These are phyloP conservation scores for Plebejus anna DNA, from an alignment of 2,888 invertebrate species.

Conservation along the genomic window DNA sequence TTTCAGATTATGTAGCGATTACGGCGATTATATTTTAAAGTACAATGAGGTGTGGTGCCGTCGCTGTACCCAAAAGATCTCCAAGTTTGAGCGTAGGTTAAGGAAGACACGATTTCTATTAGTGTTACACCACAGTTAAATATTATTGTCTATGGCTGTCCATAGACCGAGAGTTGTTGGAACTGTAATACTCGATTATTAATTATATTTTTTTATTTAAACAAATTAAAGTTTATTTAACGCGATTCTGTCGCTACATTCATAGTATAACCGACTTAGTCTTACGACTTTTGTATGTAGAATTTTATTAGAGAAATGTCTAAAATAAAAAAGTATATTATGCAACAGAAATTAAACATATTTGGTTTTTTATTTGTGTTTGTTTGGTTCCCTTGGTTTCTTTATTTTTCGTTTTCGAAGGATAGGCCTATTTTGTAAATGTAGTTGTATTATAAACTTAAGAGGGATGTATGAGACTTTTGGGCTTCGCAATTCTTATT, in stretches of 20 bases:
- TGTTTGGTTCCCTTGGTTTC: conserved; percentile 48
- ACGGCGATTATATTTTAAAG: conserved; percentile 19
- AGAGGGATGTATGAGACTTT: conserved; percentile 26
- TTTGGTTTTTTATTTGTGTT: conserved; percentile 60
- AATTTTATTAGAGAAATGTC: conserved; percentile 65
- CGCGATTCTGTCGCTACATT: conserved; percentile 65
- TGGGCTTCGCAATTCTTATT: conserved; percentile 22
- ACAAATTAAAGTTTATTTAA: conserved; percentile 66
- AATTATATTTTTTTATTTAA: conserved; percentile 69
- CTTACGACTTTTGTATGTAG: conserved; percentile 69
- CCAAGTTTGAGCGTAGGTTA: conserved; percentile 56
- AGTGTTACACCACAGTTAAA: conserved; percentile 56
- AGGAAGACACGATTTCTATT: conserved; percentile 42
- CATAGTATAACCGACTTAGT: conserved; percentile 52
- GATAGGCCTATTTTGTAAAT: conserved; percentile 39
- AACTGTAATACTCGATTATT: conserved; percentile 77
- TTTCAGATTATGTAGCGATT: conserved; percentile 19
- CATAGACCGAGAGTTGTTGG: conserved; percentile 69
- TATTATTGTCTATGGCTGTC: conserved; percentile 70
- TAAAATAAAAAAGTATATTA: conserved; percentile 67
- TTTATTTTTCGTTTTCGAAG: conserved; percentile 41
- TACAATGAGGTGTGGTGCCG: conserved; percentile 31
- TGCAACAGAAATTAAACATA: conserved; percentile 74
- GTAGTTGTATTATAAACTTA: conserved; percentile 31
- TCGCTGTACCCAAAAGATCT: conserved; percentile 61